Base-by-base conservation (phyloP, 30 jellyfish, hydroid and myxozoan species). In the Calvadosia cruxmelitensis region DNA sequence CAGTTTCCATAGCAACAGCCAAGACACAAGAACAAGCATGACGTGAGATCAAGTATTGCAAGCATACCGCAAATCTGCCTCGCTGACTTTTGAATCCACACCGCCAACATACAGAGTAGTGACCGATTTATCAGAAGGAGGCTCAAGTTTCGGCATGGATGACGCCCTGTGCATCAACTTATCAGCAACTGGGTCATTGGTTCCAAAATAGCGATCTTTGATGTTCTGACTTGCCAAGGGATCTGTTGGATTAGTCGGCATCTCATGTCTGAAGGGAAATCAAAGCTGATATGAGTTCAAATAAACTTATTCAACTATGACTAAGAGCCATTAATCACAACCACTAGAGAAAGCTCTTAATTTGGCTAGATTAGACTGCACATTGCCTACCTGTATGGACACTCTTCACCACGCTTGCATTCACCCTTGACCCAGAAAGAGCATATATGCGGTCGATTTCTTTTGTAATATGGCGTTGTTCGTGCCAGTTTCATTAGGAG, bases 351-450 rank as follows among this genome's bases (percentile, higher is more conserved):
- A n/a, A n/a, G n/a, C n/a, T n/a, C n/a, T n/a, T n/a, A n/a, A n/a
- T n/a, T n/a, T n/a, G n/a, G n/a, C n/a, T n/a, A n/a, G n/a, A n/a
- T n/a, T 12, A 52, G 28, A 10, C 28, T 30, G 32, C 67, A 64
- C 27, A 64, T 25, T 57, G 20, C 77, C 0, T 30, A 86, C 96
- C 96, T 79, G 78, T 79, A 90, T 0, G 98, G 98, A 53, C 98
- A 90, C 67, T 81, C 98, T 63, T 90, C 98, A 34, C 98, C 98
- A 49, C 98, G 81, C 49, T 78, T 82, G 81, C 98, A 90, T 75
- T 90, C 95, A 13, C 98, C 98, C 66, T 90, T 90, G 27, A 90
- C 95, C 98, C 98, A 90, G 69, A 90, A 90, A 29, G 98, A 90
- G 82, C 98, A 90, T 50, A 90, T 81, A 42, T 90, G 98, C 0